A percentile compares a stretch with the other conserved stretches of the same genome.
phyloP scores from a whole-genome alignment of 2,888 invertebrate species.

The Pterobdella sp. region DNA sequence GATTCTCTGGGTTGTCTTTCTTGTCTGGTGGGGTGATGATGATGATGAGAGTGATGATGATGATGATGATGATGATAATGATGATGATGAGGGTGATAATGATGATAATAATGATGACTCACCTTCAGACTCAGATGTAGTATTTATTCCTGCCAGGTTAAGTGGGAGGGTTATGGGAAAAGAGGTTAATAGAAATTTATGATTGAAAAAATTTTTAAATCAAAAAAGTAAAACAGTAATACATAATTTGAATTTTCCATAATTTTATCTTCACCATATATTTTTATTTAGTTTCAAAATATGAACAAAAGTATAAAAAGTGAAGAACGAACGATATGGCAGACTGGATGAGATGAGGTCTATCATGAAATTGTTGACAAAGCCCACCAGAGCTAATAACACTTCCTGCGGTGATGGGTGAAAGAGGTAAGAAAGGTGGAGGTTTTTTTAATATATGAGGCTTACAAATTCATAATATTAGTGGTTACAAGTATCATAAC shows the following conservation, averaged over 20 bases:
- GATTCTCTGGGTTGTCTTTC: neutral
- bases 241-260: no score
- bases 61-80: slow-evolving; percentile 17
- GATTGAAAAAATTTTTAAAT: no score
- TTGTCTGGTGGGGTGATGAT: neutral
- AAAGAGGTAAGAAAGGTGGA: slow-evolving; percentile 12
- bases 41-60: neutral
- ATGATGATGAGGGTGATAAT: slow-evolving; percentile 4
- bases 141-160: no score
- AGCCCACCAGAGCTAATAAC: slow-evolving; percentile 76
- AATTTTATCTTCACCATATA: no score
- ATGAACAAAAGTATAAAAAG: no score
- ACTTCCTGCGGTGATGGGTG: no score
- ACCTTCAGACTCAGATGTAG: no score
- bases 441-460: neutral
- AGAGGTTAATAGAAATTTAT: neutral
- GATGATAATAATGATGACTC: neutral
- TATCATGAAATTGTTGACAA: slow-evolving; percentile 57
- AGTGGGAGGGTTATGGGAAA: neutral
- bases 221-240: no score
- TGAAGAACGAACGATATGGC: slow-evolving; percentile 43
- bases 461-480: neutral
- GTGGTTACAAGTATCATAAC: no score
- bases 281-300: no score
- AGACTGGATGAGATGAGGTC: slow-evolving; percentile 47